These are phyloP conservation scores for Gymnobelideus leadbeateri DNA, from an alignment of 2,113 vertebrate genomes.

Conservation along the genomic window DNA sequence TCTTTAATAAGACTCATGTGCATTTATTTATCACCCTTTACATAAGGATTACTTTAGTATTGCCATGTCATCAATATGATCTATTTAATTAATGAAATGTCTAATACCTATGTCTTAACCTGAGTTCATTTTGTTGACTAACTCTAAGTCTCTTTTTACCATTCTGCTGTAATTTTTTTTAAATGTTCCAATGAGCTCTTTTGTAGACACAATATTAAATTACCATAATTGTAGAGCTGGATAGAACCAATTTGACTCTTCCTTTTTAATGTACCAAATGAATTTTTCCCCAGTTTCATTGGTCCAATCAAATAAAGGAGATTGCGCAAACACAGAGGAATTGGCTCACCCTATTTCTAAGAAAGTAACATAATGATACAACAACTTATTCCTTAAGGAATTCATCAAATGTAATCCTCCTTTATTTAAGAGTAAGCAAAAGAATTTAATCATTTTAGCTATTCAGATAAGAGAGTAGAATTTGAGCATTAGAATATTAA, in stretches of 20 bases:
- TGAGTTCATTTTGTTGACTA: conserved; percentile 21
- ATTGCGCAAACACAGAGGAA: too few relatives aligned
- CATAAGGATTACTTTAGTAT: conserved; percentile 63
- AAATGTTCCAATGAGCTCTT: neutral
- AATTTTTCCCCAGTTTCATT: neutral
- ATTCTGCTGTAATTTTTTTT: neutral
- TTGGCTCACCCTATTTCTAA: too few relatives aligned
- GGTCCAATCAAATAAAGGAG: neutral
- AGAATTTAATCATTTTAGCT: neutral
- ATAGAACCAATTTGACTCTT: neutral
- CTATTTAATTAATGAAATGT: conserved; percentile 64
- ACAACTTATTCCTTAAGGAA: neutral
- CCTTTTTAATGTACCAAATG: neutral
- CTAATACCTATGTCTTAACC: conserved; percentile 39
- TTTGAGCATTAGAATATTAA: conserved; percentile 8
- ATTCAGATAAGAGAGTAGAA: neutral
- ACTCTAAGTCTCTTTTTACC: conserved; percentile 5
- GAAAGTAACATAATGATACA: too few relatives aligned
- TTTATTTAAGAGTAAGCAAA: conserved; percentile 24
- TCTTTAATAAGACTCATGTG: conserved; percentile 52
- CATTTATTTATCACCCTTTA: conserved; percentile 46
- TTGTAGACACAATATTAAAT: neutral
- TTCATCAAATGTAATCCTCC: neutral
- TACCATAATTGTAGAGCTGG: neutral
- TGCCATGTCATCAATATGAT: conserved; percentile 45